Conservation (phyloP, 1,140 invertebrate genomes). For the Eriocheir sinensis region DNA sequence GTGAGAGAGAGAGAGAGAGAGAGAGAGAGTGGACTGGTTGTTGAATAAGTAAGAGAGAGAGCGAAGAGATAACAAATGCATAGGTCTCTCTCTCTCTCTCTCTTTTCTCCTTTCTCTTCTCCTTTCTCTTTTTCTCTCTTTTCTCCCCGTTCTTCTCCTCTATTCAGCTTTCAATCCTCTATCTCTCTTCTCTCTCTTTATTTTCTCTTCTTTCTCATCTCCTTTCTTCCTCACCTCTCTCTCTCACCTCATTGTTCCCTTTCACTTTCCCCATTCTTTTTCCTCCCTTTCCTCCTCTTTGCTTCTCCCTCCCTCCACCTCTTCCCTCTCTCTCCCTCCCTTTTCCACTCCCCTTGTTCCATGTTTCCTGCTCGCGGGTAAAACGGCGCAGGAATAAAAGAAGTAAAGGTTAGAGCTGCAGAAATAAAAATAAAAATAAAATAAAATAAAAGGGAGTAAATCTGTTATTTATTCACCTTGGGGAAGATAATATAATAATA, state of each 20-base stretch:
- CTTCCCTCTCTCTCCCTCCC: not conserved
- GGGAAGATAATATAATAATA: no score
- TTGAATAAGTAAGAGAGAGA: not conserved
- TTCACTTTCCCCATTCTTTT: not conserved
- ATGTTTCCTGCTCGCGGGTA: not conserved
- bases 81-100: not conserved
- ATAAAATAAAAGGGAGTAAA: no score
- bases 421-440: no score
- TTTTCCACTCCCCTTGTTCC: not conserved
- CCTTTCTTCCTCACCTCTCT: not conserved
- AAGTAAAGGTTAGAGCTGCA: no score
- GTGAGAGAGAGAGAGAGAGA: conserved; percentile 15
- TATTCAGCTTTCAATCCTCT: no score
- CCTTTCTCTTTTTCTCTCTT: not conserved
- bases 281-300: not conserved
- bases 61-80: not conserved
- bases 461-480: no score
- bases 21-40: not conserved
- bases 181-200: not conserved
- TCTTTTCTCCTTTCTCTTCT: no score
- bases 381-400: no score
- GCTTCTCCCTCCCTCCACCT: not conserved
- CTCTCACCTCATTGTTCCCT: no score
- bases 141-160: not conserved
- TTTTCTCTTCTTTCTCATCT: not conserved